phyloP scores from a whole-genome alignment of 92 coral and sea anemone species.

The Palythoa caribaeorum region DNA sequence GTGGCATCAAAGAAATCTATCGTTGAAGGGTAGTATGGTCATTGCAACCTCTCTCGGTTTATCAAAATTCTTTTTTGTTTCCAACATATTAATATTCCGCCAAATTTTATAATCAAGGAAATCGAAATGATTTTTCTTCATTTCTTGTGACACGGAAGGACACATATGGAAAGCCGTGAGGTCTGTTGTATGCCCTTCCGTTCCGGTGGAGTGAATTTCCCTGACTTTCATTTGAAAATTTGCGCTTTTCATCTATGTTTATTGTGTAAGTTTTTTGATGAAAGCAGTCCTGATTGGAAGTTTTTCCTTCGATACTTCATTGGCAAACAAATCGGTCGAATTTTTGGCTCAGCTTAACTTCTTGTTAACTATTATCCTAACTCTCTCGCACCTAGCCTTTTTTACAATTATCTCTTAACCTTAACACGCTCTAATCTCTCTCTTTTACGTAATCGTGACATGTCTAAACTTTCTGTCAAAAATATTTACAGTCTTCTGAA shows the following conservation, averaged over 20 bases:
- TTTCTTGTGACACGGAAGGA: slow-evolving; percentile 3
- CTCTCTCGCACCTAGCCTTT: too few species aligned
- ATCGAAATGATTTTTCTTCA: not conserved
- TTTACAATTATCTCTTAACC: too few species aligned
- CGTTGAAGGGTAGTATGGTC: slow-evolving; percentile 13
- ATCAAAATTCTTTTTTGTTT: slow-evolving; percentile 12
- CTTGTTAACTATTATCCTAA: too few species aligned
- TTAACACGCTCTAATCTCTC: too few species aligned
- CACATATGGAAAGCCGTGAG: not conserved
- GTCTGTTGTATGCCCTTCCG: not conserved
- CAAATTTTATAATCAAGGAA: not conserved
- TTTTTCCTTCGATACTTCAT: not conserved
- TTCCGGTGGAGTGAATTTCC: not conserved
- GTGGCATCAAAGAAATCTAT: slow-evolving; percentile 26
- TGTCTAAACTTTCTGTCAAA: too few species aligned
- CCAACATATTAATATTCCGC: not conserved
- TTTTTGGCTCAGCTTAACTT: too few species aligned
- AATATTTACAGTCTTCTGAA: too few species aligned
- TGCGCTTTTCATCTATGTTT: not conserved
- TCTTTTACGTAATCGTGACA: too few species aligned
- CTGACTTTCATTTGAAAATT: not conserved
- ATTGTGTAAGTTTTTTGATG: not conserved
- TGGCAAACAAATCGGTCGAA: too few species aligned
- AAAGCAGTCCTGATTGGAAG: not conserved
- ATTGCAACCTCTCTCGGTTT: slow-evolving; percentile 34